Evolutionary conservation across 1,140 invertebrate species (phyloP).

Genomic region (Drosophila lacertosa): DNA sequence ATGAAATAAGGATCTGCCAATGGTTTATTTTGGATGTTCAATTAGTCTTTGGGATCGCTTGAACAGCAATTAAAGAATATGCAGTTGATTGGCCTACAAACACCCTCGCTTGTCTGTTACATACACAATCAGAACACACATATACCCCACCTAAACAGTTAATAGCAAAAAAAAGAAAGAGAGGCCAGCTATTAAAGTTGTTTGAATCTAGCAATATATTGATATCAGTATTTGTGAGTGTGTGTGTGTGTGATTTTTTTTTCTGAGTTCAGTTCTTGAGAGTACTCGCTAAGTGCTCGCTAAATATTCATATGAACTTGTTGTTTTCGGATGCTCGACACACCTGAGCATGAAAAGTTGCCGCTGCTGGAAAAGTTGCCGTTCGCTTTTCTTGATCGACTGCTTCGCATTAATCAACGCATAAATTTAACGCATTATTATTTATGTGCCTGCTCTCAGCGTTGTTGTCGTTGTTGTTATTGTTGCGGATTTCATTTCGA

Average conservation of each 20-base stretch:
- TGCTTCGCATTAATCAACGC: conserved; percentile 76
- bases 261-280: neutral
- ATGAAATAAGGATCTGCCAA: no score
- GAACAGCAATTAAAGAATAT: no score
- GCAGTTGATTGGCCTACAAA: no score
- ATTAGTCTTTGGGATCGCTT: no score
- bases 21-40: no score
- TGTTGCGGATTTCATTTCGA: conserved; percentile 67
- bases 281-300: conserved; percentile 14
- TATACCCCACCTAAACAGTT: no score
- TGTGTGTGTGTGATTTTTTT: no score
- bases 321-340: conserved; percentile 29
- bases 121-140: no score
- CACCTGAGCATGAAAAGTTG: conserved; percentile 59
- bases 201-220: neutral
- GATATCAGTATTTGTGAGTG: no score
- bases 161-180: no score
- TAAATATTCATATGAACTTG: conserved; percentile 68
- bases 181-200: no score
- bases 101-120: no score
- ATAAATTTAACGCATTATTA: conserved; percentile 83
- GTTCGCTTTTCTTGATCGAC: conserved; percentile 62
- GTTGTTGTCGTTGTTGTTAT: conserved; percentile 35
- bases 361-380: conserved; percentile 1
- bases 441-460: conserved; percentile 63